Percentiles rank a stretch among this genome's conserved stretches.
Evolutionary conservation across 2,888 invertebrate genomes (phyloP).

Genomic region (Synanthedon tipuliformis): DNA sequence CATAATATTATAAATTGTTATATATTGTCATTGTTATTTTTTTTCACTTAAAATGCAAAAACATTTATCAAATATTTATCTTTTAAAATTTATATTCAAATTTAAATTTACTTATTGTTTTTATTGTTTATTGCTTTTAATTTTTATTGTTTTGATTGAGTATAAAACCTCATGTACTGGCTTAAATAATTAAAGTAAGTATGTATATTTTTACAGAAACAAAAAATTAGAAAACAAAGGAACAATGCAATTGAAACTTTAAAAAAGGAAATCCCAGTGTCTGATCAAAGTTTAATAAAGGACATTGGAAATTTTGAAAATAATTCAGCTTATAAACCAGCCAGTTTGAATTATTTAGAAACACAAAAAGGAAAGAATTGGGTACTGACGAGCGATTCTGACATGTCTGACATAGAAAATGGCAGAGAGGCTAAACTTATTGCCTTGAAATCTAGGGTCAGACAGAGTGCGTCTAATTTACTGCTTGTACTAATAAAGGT

Average conservation of each 20-base stretch:
- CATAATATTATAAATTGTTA: no score
- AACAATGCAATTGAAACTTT: conserved; percentile 57
- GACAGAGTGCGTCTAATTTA: conserved; percentile 75
- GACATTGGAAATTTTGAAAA: conserved; percentile 53
- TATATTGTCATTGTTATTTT: no score
- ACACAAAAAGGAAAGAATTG: conserved; percentile 36
- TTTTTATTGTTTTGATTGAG: no score
- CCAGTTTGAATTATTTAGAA: conserved; percentile 42
- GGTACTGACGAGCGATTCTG: conserved; percentile 74
- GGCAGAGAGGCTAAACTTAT: conserved; percentile 59
- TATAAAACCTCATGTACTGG: no score
- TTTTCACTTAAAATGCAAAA: no score
- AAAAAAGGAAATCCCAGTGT: conserved; percentile 59
- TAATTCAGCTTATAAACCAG: conserved; percentile 47
- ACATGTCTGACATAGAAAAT: conserved; percentile 74
- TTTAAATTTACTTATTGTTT: no score
- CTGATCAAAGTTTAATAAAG: conserved; percentile 50
- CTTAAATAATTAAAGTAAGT: no score
- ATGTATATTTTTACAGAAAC: conserved; percentile 38
- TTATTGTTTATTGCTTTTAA: no score
- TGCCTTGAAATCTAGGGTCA: conserved; percentile 70
- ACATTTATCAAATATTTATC: no score
- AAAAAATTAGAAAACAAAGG: conserved; percentile 57
- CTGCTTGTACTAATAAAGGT: conserved; percentile 72
- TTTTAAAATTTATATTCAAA: no score